phyloP scores from a whole-genome alignment of 2,888 invertebrate species.

The Spodoptera exigua region DNA sequence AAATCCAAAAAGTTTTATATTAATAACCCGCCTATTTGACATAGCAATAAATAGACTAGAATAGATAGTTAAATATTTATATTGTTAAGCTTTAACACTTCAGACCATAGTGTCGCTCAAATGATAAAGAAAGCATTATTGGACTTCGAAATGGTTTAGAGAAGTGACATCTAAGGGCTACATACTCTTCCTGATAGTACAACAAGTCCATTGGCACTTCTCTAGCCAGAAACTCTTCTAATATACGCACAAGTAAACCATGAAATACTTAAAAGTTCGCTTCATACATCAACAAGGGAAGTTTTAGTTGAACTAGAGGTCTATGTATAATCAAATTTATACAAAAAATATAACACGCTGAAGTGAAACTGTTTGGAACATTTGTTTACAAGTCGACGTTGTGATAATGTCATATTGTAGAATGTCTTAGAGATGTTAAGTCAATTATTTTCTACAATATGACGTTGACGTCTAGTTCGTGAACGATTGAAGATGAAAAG shows the following conservation, averaged over 20 bases:
- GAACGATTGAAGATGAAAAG: background rate
- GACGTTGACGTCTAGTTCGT: background rate
- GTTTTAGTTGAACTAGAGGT: conserved; percentile 39
- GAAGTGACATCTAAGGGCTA: conserved; percentile 11
- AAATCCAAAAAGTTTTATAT: conserved; percentile 78
- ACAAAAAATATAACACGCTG: conserved; percentile 22
- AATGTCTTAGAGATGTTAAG: conserved; percentile 18
- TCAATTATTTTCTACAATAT: conserved; percentile 38
- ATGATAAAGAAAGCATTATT: conserved; percentile 51
- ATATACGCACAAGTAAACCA: conserved; percentile 71
- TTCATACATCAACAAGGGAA: conserved; percentile 24
- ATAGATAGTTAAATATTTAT: conserved; percentile 85
- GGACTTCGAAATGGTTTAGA: conserved; percentile 14
- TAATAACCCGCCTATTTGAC: conserved; percentile 88
- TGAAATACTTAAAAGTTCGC: conserved; percentile 42
- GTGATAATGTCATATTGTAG: conserved; percentile 12
- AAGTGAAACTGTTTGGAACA: conserved; percentile 34
- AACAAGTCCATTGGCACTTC: conserved; percentile 18
- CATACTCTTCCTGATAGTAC: conserved; percentile 6
- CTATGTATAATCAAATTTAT: conserved; percentile 20
- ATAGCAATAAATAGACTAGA: conserved; percentile 89
- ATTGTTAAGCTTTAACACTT: conserved; percentile 76
- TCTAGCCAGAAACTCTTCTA: conserved; percentile 21
- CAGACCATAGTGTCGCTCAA: conserved; percentile 72
- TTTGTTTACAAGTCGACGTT: conserved; percentile 10